Conservation (phyloP, 2,797 vertebrate species). For the Clarias fuscus region DNA sequence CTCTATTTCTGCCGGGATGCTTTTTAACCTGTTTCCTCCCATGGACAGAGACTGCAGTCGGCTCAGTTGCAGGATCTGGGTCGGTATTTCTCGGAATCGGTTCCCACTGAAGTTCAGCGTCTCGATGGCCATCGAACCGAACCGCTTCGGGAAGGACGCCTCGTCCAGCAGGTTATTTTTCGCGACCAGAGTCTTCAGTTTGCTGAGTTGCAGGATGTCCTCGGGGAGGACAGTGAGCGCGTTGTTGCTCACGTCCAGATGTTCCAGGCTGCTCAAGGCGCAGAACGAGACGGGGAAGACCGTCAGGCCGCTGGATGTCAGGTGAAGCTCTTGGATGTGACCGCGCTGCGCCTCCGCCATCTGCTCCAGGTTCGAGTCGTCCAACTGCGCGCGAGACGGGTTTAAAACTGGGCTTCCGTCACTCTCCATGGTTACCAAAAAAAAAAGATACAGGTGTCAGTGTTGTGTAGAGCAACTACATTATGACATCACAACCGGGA, state of each 20-base stretch:
- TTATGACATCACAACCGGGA: not conserved
- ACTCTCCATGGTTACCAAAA: constrained; percentile 68
- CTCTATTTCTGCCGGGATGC: constrained; percentile 90
- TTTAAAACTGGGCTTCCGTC: constrained; percentile 72
- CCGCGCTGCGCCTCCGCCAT: constrained; percentile 71
- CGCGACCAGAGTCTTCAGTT: constrained; percentile 85
- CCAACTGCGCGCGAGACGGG: constrained; percentile 73
- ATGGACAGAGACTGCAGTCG: constrained; percentile 91
- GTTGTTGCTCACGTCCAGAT: constrained; percentile 91
- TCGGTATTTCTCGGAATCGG: constrained; percentile 86
- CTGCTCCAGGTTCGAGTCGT: constrained; percentile 67
- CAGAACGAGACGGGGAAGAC: constrained; percentile 76
- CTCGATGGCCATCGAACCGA: constrained; percentile 82
- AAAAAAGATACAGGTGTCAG: not conserved
- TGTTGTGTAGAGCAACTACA: not conserved
- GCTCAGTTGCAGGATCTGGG: constrained; percentile 78
- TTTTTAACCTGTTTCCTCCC: constrained; percentile 90
- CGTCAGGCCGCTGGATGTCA: constrained; percentile 80
- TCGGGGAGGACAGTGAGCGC: constrained; percentile 79
- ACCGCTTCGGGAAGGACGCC: constrained; percentile 87
- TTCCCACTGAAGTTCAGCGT: constrained; percentile 94
- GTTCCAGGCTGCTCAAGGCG: constrained; percentile 81
- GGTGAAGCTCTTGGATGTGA: constrained; percentile 77
- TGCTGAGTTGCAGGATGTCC: constrained; percentile 77
- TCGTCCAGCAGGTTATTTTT: constrained; percentile 94